phyloP scores from a whole-genome alignment of 2,888 invertebrate species.

The Trissoscelio sp. region DNA sequence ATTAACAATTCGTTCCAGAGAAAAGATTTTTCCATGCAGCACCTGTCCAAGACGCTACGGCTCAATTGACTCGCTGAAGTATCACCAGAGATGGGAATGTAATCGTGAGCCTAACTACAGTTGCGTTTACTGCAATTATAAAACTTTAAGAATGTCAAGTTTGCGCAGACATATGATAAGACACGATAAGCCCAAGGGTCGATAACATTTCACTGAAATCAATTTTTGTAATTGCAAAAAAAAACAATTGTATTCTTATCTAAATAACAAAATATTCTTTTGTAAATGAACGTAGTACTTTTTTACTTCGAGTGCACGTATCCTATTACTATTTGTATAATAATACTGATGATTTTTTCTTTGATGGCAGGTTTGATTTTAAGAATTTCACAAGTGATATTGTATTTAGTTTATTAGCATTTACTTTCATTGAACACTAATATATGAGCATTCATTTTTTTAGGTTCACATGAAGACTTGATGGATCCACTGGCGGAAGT shows the following conservation, averaged over 20 bases:
- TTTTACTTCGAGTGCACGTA: slow-evolving; percentile 3
- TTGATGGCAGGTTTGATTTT: slow-evolving; percentile 1
- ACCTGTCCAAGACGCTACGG: slow-evolving; percentile 74
- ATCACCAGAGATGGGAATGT: slow-evolving; percentile 76
- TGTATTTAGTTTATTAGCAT: not conserved
- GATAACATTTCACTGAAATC: not conserved
- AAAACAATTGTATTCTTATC: slow-evolving; percentile 23
- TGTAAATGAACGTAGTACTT: slow-evolving; percentile 18
- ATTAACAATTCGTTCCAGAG: slow-evolving; percentile 24
- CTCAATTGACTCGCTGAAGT: slow-evolving; percentile 71
- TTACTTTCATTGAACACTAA: slow-evolving; percentile 27
- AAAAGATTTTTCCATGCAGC: slow-evolving; percentile 68
- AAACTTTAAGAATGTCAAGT: slow-evolving; percentile 75
- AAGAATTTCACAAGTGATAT: not conserved
- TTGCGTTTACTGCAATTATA: slow-evolving; percentile 77
- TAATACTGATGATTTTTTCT: too few species aligned
- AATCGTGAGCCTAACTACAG: slow-evolving; percentile 73
- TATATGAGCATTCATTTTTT: slow-evolving; percentile 51
- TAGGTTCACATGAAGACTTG: slow-evolving; percentile 43
- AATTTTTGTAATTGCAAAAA: not conserved
- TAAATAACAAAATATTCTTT: slow-evolving; percentile 26
- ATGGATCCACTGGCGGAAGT: slow-evolving; percentile 27
- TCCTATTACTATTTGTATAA: not conserved
- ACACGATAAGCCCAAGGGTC: not conserved
- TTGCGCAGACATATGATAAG: slow-evolving; percentile 74